Conservation (phyloP, 2,888 invertebrate species). For the Hydriomena furcata region DNA sequence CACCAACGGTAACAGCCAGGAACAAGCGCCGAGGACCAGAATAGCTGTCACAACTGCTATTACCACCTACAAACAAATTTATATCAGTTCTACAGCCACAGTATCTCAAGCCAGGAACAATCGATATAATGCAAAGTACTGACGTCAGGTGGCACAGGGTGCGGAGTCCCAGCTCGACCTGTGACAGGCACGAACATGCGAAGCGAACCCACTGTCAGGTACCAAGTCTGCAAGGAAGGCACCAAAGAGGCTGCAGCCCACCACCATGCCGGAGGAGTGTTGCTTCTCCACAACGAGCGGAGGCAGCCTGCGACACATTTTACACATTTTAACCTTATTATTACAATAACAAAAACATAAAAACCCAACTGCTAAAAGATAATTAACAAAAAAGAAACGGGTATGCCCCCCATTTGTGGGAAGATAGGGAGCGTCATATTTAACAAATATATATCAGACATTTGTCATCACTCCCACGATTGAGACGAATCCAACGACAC, state of each 20-base stretch:
- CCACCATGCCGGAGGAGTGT: constrained; percentile 81
- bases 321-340: too few species aligned
- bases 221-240: constrained; percentile 87
- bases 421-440: too few species aligned
- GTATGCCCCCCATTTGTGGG: too few species aligned
- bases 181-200: constrained; percentile 91
- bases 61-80: constrained; percentile 51
- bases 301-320: constrained; percentile 37
- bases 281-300: constrained; percentile 76
- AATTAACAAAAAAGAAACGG: too few species aligned
- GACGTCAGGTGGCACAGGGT: constrained; percentile 87
- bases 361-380: too few species aligned
- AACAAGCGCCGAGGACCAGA: constrained; percentile 64
- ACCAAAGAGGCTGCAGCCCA: constrained; percentile 71
- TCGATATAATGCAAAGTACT: constrained; percentile 34
- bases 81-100: too few species aligned
- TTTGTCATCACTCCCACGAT: too few species aligned
- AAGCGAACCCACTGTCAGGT: constrained; percentile 87
- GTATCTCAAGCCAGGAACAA: too few species aligned
- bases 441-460: too few species aligned
- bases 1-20: constrained; percentile 63
- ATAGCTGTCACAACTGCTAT: constrained; percentile 57
- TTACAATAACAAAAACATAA: too few species aligned
- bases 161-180: constrained; percentile 88
- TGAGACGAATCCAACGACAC: too few species aligned